These are phyloP conservation scores for Oenanthe oenanthe DNA, from an alignment of 2,113 vertebrate species.

Conservation along the genomic window DNA sequence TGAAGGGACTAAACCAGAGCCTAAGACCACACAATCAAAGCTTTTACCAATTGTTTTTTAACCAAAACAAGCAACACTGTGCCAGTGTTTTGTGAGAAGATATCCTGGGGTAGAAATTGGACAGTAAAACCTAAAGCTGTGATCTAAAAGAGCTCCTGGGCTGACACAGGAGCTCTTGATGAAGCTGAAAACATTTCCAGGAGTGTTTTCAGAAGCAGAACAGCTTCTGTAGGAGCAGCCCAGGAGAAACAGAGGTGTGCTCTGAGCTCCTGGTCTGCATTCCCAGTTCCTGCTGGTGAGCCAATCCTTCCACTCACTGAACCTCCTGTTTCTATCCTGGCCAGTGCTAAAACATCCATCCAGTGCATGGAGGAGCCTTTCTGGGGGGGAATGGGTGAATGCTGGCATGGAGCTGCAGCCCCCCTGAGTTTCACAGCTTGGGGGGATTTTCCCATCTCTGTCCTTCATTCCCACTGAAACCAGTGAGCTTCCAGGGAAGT, in stretches of 20 bases:
- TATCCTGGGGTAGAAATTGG: neutral
- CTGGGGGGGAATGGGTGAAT: neutral
- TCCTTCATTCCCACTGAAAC: neutral
- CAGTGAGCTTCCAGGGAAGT: neutral
- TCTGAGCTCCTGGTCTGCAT: neutral
- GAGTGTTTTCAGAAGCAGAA: neutral
- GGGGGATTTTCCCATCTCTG: neutral
- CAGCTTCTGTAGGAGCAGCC: neutral
- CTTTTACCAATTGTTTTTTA: neutral
- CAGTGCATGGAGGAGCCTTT: neutral
- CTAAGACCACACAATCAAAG: neutral
- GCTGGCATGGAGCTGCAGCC: neutral
- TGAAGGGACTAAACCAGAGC: neutral
- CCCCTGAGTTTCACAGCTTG: neutral
- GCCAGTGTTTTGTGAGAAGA: neutral
- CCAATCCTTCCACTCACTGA: neutral
- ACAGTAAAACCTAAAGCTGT: neutral
- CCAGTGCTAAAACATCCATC: neutral
- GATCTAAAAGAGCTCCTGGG: neutral
- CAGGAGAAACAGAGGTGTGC: neutral
- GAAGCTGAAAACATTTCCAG: neutral
- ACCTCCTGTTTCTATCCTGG: accelerated
- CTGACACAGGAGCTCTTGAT: neutral
- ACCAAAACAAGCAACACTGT: neutral
- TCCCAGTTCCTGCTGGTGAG: neutral